Evolutionary conservation across 2,113 vertebrate species (phyloP).

Genomic region (Pterocles gutturalis): DNA sequence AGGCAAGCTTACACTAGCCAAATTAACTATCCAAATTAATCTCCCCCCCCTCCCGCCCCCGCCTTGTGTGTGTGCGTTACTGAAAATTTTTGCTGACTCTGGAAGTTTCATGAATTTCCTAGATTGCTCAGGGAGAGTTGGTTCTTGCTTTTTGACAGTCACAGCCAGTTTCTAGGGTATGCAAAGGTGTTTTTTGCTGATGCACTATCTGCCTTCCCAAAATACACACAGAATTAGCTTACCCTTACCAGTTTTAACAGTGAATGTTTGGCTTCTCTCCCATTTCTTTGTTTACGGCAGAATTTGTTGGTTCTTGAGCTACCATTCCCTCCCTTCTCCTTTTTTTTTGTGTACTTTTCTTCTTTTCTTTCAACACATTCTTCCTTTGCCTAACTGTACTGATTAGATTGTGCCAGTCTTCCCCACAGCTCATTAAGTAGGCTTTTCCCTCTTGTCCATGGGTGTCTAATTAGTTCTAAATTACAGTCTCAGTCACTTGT

Average conservation of each 20-base stretch:
- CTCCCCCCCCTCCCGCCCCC: no score
- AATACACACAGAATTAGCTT: neutral
- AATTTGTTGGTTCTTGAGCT: neutral
- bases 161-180: neutral
- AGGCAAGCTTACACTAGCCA: neutral
- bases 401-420: neutral
- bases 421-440: neutral
- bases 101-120: neutral
- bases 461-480: neutral
- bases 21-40: neutral
- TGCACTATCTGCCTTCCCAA: neutral
- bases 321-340: neutral
- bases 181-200: constrained; percentile 3
- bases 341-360: neutral
- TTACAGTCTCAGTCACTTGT: neutral
- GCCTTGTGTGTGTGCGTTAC: neutral
- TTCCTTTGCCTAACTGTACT: neutral
- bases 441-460: neutral
- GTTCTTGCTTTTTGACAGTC: neutral
- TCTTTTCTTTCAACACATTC: neutral
- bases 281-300: neutral
- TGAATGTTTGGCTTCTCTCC: neutral
- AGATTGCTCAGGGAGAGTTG: neutral
- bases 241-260: neutral
- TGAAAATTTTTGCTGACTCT: neutral